Evolutionary conservation across 2,797 vertebrate species (phyloP).

Genomic region (Benthosema pterotum): DNA sequence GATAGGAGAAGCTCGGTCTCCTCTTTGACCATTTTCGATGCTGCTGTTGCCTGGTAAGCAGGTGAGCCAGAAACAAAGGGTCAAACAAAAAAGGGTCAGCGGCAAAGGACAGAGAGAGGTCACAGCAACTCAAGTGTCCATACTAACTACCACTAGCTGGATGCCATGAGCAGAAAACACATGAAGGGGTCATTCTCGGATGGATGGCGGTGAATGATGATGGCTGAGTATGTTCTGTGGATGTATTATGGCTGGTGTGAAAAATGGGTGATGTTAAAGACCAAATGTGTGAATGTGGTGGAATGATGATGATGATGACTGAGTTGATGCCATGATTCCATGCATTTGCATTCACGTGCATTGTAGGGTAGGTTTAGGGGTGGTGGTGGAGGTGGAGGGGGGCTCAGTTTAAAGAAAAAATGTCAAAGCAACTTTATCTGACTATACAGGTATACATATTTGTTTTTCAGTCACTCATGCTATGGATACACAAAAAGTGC

Average conservation of each 20-base stretch:
- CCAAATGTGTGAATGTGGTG: slow-evolving; percentile 20
- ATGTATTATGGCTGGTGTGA: slow-evolving; percentile 40
- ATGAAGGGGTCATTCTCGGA: slow-evolving; percentile 19
- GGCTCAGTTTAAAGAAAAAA: slow-evolving; percentile 27
- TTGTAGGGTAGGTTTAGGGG: slow-evolving; percentile 33
- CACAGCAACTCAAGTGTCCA: slow-evolving; percentile 58
- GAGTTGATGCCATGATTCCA: slow-evolving; percentile 31
- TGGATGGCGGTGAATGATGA: too few species aligned
- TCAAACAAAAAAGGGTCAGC: slow-evolving; percentile 60
- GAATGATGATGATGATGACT: slow-evolving; percentile 40
- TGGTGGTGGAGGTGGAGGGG: too few species aligned
- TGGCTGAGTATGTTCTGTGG: slow-evolving; percentile 6
- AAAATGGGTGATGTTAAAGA: slow-evolving; percentile 23
- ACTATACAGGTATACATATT: neutral
- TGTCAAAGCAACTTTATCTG: slow-evolving; percentile 20
- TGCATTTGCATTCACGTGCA: slow-evolving; percentile 65
- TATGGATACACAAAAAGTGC: slow-evolving; percentile 19
- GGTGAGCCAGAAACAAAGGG: slow-evolving; percentile 76
- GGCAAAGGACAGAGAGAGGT: slow-evolving; percentile 52
- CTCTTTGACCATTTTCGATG: slow-evolving; percentile 85
- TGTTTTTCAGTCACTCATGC: slow-evolving; percentile 22
- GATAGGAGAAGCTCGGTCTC: slow-evolving; percentile 79
- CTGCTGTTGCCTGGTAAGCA: slow-evolving; percentile 84
- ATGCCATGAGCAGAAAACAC: slow-evolving; percentile 29
- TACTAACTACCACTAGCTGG: slow-evolving; percentile 41